phyloP scores from a whole-genome alignment of 2,797 vertebrate species.

The Eurystomus glaucurus region DNA sequence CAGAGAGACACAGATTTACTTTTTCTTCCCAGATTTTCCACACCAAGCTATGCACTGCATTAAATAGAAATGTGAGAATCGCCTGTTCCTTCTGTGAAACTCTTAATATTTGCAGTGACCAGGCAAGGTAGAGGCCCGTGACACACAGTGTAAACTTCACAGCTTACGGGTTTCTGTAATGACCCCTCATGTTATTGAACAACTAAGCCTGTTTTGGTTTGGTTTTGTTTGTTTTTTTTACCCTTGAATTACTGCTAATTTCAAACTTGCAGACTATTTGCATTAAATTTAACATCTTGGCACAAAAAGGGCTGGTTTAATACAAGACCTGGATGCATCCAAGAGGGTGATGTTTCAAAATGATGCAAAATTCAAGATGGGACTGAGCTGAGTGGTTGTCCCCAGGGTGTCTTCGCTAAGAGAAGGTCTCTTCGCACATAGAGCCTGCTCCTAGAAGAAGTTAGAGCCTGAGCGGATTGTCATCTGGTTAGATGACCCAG shows the following conservation, averaged over 20 bases:
- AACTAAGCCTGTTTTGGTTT: background rate
- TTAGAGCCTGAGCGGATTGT: background rate
- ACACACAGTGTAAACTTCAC: background rate
- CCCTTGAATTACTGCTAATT: background rate
- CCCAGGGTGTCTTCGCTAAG: background rate
- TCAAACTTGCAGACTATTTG: background rate
- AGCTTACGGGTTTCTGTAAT: background rate
- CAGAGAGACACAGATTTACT: background rate
- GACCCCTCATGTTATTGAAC: background rate
- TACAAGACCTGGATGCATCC: background rate
- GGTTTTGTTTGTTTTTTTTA: background rate
- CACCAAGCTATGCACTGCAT: background rate
- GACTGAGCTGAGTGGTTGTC: background rate
- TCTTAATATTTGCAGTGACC: background rate
- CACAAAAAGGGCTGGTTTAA: background rate
- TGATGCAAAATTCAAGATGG: background rate
- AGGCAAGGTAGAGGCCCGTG: background rate
- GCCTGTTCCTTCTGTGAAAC: background rate
- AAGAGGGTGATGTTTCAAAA: background rate
- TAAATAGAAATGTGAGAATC: background rate
- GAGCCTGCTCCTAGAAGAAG: background rate
- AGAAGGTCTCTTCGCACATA: background rate
- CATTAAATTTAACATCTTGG: background rate
- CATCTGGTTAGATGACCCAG: background rate
- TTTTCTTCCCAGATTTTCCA: background rate